Percentiles rank a stretch among this genome's conserved stretches.
phyloP scores from a whole-genome alignment of 30 jellyfish, hydroid and myxozoan species.

The Hydra vulgaris region DNA sequence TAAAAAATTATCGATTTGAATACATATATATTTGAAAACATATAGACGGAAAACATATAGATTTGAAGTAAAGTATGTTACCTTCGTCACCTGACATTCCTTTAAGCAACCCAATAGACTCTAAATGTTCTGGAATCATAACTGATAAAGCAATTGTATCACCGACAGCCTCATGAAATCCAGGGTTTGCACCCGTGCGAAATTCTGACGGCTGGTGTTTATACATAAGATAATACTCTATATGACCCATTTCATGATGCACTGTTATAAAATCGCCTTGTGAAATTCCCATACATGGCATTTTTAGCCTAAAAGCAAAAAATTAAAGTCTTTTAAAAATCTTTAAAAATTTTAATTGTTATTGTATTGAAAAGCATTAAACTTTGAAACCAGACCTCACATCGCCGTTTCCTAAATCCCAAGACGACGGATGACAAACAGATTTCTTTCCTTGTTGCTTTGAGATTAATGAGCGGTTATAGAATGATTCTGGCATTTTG shows the following conservation, averaged over 20 bases:
- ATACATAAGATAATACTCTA: constrained; percentile 45
- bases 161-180: constrained; percentile 76
- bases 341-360: no score
- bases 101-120: constrained; percentile 34
- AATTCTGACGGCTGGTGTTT: constrained; percentile 44
- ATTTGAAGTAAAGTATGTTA: no score
- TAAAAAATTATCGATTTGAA: no score
- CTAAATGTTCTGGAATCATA: constrained; percentile 54
- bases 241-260: constrained; percentile 80
- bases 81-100: constrained; percentile 38
- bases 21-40: no score
- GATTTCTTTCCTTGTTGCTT: constrained; percentile 43
- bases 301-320: constrained; percentile 45
- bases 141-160: constrained; percentile 64
- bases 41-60: no score
- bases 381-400: constrained; percentile 47
- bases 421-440: constrained; percentile 72
- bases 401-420: constrained; percentile 79
- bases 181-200: constrained; percentile 71
- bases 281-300: constrained; percentile 64
- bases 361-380: no score
- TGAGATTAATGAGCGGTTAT: constrained; percentile 47
- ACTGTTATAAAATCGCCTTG: constrained; percentile 49
- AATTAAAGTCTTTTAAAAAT: no score
- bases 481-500: constrained; percentile 53